Evolutionary conservation across 1,140 invertebrate genomes (phyloP), one percentile per base, ranked within the genome.

Genomic region (Drosophila sp.): DNA sequence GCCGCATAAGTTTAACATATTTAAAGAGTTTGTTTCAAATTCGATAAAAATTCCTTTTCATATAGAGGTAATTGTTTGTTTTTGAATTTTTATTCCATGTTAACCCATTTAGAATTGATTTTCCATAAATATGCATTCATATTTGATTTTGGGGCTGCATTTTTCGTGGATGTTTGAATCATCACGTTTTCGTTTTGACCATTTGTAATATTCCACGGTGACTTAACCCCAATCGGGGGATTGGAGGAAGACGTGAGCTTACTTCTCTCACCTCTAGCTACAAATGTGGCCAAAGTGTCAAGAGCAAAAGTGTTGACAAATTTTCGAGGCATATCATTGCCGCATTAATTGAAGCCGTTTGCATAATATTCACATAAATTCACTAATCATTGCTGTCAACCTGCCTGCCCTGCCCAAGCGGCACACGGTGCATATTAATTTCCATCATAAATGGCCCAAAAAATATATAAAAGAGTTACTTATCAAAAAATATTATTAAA

Each of bases 311-410:
- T 87, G 79, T 76, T 79, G 75, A 79, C 83, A 83, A 87, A 86
- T 82, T 82, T 68, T 73, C 47, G 23, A 55, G 29, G 56, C 67
- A 54, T 83, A 62, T 82, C 55, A 79, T 83, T 76, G 72, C 67
- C 72, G 57, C 67, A 81, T 85, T 79, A 72, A 86, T 79, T 79
- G 23, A 33, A 41, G 65, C 44, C 58, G 70, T 79, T 87, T 76
- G 83, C 83, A 86, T 86, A 86, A 87, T 79, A 79, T 87, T 58
- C 76, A 82, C 82, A 86, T 86, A 79, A 87, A 76, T 79, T 76
- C 64, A 86, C 82, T 87, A 86, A 86, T 86, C 84, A 86, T 75
- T 78, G 58, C 70, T 66, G 79, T 70, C 78, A 70, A 62, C 23
- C 63, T 47, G 68, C 35, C 35, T 38, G 35, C 77, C 70, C 70